Conservation (phyloP, 92 coral and sea anemone genomes). For the Montipora capitata region DNA sequence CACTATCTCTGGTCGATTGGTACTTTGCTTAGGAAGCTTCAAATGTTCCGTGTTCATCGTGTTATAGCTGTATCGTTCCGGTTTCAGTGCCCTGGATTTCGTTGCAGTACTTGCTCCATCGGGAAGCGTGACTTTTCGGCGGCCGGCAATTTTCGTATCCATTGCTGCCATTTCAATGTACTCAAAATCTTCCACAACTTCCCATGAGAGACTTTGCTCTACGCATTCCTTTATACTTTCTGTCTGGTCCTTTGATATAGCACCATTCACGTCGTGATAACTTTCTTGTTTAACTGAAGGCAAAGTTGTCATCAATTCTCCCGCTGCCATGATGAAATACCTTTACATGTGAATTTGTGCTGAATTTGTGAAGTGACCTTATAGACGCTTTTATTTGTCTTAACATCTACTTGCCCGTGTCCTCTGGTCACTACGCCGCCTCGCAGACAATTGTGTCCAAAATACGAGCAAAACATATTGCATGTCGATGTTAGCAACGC, state of each 20-base stretch:
- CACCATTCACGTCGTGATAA: background rate
- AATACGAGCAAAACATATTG: background rate
- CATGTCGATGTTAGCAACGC: conserved; percentile 23
- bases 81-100: background rate
- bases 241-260: background rate
- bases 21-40: conserved; percentile 21
- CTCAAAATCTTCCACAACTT: conserved; percentile 1
- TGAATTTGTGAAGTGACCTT: too few species aligned
- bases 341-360: background rate
- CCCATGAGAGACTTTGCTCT: conserved; percentile 24
- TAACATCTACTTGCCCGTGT: background rate
- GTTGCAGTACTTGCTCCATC: background rate
- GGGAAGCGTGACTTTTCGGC: conserved; percentile 11
- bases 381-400: background rate
- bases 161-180: background rate
- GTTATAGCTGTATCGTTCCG: background rate
- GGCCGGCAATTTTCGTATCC: background rate
- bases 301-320: conserved; percentile 7
- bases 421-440: background rate
- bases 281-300: conserved; percentile 24
- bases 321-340: conserved; percentile 35
- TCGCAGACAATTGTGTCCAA: background rate
- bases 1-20: conserved; percentile 3
- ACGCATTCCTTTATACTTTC: conserved; percentile 3
- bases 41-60: background rate